Evolutionary conservation across 2,113 vertebrate genomes (phyloP).

Genomic region (Carassius auratus): DNA sequence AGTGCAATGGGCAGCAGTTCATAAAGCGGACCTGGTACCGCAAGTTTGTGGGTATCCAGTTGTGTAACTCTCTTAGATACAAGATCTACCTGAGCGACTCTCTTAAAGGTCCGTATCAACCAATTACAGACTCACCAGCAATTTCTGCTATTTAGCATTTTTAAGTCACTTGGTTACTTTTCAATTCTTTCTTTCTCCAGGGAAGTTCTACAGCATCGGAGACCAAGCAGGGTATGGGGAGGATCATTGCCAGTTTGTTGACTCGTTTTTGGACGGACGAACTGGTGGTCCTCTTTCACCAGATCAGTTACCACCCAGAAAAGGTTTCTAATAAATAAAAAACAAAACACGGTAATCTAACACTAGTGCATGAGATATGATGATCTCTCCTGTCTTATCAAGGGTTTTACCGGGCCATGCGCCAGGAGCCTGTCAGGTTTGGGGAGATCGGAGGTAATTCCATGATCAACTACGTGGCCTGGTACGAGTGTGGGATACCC

Average conservation of each 20-base stretch:
- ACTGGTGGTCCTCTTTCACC: slow-evolving; percentile 83
- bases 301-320: slow-evolving; percentile 83
- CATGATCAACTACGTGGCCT: slow-evolving; percentile 88
- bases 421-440: slow-evolving; percentile 93
- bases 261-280: slow-evolving; percentile 93
- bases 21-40: slow-evolving; percentile 99
- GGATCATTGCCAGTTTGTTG: slow-evolving; percentile 98
- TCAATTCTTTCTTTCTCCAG: slow-evolving; percentile 67
- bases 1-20: slow-evolving; percentile 91
- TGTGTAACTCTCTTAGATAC: slow-evolving; percentile 98
- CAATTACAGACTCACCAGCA: neutral
- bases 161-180: neutral
- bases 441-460: slow-evolving; percentile 92
- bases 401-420: slow-evolving; percentile 92
- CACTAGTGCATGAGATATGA: neutral
- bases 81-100: slow-evolving; percentile 98
- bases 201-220: slow-evolving; percentile 96
- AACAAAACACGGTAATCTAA: neutral
- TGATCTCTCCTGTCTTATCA: slow-evolving; percentile 12
- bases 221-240: slow-evolving; percentile 94
- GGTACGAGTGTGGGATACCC: slow-evolving; percentile 96
- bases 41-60: slow-evolving; percentile 96
- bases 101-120: slow-evolving; percentile 83
- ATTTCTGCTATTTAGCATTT: neutral
- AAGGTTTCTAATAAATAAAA: slow-evolving; percentile 72